Evolutionary conservation across 2,113 vertebrate species (phyloP), one percentile per base, ranked within the genome.

Genomic region (Caranx melampygus): DNA sequence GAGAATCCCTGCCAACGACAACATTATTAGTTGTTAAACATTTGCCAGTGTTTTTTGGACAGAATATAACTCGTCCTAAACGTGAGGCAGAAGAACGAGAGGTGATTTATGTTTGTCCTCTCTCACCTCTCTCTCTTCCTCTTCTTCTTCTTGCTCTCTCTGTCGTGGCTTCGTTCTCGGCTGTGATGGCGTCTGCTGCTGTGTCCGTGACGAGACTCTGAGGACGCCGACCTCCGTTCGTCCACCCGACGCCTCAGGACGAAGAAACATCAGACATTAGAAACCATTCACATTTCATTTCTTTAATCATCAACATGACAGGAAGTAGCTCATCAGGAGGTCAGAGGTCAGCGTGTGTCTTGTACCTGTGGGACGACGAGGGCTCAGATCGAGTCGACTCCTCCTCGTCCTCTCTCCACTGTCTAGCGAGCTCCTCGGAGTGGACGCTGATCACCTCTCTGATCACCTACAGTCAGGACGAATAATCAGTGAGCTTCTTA

Each of bases 361-460:
- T 16, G 52, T 90, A 97, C 96, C 96, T 95, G 73, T 93, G 93
- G 5, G 90, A 82, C 55, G 90, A 82, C 58, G 94, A 88, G 54
- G 88, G 85, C 66, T 94, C 94, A 1, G 86, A 77, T 35, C 83
- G 88, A 18, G 37, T 7, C 0, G 54, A 16, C 14, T 83, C 63
- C 33, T 84, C 88, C 31, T 89, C 89, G 0, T 93, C 96, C 11
- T 97, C 96, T 45, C 94, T 95, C 97, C 98, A 99, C 20, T 98
- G 95, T 71, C 88, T 92, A 82, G 92, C 86, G n/a, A 99, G 95
- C 71, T 98, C 97, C 66, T 93, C 96, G 87, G 98, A 98, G 90
- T 99, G 98, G 16, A 99, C 96, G 20, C 87, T 93, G 75, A 99
- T 99, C 70, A 99, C 98, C 75, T 99, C 97, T 58, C 97, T 95